These are phyloP conservation scores for Bombus superbus DNA, from an alignment of 1,140 invertebrate genomes.

Conservation along the genomic window DNA sequence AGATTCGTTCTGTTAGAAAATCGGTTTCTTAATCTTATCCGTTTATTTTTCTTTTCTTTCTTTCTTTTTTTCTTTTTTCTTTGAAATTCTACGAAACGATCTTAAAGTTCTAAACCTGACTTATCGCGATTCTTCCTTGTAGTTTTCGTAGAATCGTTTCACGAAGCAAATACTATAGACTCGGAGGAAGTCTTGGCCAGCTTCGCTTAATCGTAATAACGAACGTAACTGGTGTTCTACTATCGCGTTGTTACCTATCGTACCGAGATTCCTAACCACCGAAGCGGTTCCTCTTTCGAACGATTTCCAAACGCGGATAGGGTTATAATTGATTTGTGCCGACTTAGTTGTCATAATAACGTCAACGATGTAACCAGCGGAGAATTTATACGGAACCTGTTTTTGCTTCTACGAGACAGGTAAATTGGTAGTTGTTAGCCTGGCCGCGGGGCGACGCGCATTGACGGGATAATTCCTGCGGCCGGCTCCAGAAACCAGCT, in stretches of 20 bases:
- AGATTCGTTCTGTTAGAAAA: constrained; percentile 28
- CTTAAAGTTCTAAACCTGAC: too few species aligned
- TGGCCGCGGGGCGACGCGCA: constrained; percentile 62
- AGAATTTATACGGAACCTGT: constrained; percentile 77
- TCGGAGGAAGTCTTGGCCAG: too few species aligned
- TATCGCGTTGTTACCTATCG: background rate
- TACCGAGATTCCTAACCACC: background rate
- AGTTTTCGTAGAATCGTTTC: too few species aligned
- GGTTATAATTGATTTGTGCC: constrained; percentile 70
- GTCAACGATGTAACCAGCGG: constrained; percentile 61
- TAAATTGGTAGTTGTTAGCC: constrained; percentile 78
- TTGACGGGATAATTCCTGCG: constrained; percentile 71
- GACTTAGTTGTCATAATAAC: constrained; percentile 74
- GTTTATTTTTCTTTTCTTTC: background rate
- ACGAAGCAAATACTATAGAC: too few species aligned
- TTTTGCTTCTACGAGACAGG: constrained; percentile 70
- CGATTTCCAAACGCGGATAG: background rate
- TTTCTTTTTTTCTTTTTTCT: background rate
- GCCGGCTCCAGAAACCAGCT: constrained; percentile 22
- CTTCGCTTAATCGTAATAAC: too few species aligned
- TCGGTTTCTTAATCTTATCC: too few species aligned
- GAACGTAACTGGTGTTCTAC: too few species aligned
- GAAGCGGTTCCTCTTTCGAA: background rate
- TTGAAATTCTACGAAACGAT: too few species aligned
- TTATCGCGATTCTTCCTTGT: too few species aligned